A percentile compares a stretch with the other conserved stretches of the same genome.
phyloP scores from a whole-genome alignment of 2,113 vertebrate genomes.

The Podarcis muralis region DNA sequence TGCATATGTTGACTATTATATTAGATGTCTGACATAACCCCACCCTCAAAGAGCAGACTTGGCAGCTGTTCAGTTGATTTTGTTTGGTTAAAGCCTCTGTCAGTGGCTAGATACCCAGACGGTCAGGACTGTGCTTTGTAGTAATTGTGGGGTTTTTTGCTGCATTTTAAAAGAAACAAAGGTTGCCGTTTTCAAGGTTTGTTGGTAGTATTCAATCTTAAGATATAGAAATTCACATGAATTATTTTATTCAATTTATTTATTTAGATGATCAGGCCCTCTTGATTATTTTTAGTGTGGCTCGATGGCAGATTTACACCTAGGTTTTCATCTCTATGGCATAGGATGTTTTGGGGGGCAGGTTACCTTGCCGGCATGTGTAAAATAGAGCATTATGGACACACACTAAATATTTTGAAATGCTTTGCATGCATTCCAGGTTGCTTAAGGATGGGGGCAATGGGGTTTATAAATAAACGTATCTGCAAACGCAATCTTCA shows the following conservation, averaged over 20 bases:
- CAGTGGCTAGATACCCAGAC: slow-evolving; percentile 75
- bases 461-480: no score
- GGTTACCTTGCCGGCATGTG: background rate
- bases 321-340: background rate
- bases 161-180: slow-evolving; percentile 42
- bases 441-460: background rate
- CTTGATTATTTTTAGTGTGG: background rate
- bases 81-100: slow-evolving; percentile 72
- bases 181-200: slow-evolving; percentile 68
- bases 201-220: slow-evolving; percentile 62
- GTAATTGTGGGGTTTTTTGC: slow-evolving; percentile 75
- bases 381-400: background rate
- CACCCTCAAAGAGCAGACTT: slow-evolving; percentile 73
- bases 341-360: background rate
- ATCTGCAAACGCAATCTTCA: no score
- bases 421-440: background rate
- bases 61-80: slow-evolving; percentile 78
- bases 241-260: background rate
- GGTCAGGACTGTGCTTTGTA: slow-evolving; percentile 75
- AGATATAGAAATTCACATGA: slow-evolving; percentile 52
- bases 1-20: slow-evolving; percentile 69
- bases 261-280: slow-evolving; percentile 22
- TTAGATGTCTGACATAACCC: slow-evolving; percentile 66
- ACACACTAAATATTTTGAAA: background rate
- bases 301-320: background rate